Evolutionary conservation across 2,888 invertebrate genomes (phyloP), one percentile per base, ranked within the genome.

Genomic region (Linnaemya vulpina): DNA sequence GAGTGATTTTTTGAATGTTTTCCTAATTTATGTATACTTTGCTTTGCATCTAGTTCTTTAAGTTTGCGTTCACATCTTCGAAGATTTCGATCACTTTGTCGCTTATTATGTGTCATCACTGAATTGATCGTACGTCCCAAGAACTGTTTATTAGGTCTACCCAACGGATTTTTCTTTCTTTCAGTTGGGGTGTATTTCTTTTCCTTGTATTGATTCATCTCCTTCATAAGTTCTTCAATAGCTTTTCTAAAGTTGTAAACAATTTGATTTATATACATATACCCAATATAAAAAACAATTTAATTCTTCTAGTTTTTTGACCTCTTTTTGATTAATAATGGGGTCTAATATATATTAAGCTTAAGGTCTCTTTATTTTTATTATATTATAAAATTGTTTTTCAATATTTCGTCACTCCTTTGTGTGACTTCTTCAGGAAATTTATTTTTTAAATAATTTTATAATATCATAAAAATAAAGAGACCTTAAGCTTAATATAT

Each of bases 121-220:
- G 87, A 90, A n/a, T 86, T 88, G 10, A 91, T 87, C 0, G 91
- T 91, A 3, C 91, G 87, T 0, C 90, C 90, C 0, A 91, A 81
- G 65, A 91, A 91, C 4, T 88, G 88, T 86, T 90, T 91, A 65
- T 91, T 91, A 22, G 91, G 88, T 75, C 86, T 90, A 1, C 89
- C 89, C 30, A 91, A 68, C 0, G 91, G 90, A 87, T 91, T 91
- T 38, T 89, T 87, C 85, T 90, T 90, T 13, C 91, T 88, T 46
- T 90, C 91, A 3, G 63, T 75, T 3, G 79, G 84, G 15, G 25
- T 10, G 13, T 13, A n/a, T 20, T 49, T 81, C 20, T 20, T 60
- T 35, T 67, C 40, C 30, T 80, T 78, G 8, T 49, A 74, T 17
- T 86, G 83, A 9, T 67, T 38, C 74, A 90, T 86, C n/a, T 88